Conservation (phyloP, 2,113 vertebrate genomes). For the Cryptotis parvus region DNA sequence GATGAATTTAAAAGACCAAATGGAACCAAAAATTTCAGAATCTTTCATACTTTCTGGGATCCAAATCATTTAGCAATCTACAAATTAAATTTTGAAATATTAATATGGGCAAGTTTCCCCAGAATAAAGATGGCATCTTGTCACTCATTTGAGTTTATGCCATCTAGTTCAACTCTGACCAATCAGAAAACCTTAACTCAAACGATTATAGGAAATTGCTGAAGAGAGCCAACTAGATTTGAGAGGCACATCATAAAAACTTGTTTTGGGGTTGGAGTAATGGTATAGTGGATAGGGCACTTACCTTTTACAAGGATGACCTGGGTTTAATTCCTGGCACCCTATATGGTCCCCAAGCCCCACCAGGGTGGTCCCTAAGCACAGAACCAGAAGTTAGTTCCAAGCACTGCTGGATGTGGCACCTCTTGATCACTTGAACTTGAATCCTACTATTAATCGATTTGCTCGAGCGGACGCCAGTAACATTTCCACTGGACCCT, state of each 20-base stretch:
- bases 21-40: conserved; percentile 13
- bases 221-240: neutral
- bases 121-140: conserved; percentile 8
- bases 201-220: neutral
- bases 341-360: no score
- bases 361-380: no score
- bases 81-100: conserved; percentile 61
- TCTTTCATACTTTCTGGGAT: neutral
- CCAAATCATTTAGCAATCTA: conserved; percentile 38
- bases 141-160: conserved; percentile 36
- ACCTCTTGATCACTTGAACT: no score
- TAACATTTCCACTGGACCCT: no score
- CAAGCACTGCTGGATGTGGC: no score
- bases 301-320: no score
- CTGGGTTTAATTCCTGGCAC: no score
- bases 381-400: no score
- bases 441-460: no score
- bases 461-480: no score
- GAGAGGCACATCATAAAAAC: neutral
- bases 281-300: neutral
- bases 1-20: conserved; percentile 24
- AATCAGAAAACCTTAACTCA: conserved; percentile 30
- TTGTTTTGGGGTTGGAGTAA: no score
- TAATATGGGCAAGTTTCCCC: neutral
- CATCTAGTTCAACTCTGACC: conserved; percentile 22